phyloP scores from a whole-genome alignment of 2,113 vertebrate species.

The Lycaon pictus region DNA sequence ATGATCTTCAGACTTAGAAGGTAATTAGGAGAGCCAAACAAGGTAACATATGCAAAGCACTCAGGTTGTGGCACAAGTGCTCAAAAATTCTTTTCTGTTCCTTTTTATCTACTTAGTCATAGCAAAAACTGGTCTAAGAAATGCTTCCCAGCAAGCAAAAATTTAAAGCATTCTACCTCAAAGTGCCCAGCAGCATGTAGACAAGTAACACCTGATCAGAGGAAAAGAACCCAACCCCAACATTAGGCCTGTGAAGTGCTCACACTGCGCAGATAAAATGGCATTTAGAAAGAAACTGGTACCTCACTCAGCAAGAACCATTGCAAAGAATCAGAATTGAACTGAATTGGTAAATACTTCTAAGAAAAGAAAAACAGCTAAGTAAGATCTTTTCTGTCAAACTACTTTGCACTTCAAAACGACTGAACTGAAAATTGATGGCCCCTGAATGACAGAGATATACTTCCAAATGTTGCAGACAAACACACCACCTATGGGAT shows the following conservation, averaged over 20 bases:
- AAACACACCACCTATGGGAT: not conserved
- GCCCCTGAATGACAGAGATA: not conserved
- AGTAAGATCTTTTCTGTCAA: not conserved
- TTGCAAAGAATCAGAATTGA: not conserved
- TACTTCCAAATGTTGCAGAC: not conserved
- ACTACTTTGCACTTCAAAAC: not conserved
- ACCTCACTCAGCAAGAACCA: not conserved
- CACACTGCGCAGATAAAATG: not conserved
- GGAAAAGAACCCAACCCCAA: fast-evolving
- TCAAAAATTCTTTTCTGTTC: not conserved
- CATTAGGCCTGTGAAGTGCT: not conserved
- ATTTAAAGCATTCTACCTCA: not conserved
- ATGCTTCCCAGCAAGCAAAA: not conserved
- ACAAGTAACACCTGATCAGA: not conserved
- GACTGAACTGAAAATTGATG: not conserved
- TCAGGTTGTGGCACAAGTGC: not conserved
- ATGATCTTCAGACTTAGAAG: not conserved
- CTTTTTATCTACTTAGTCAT: not conserved
- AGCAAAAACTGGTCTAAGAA: not conserved
- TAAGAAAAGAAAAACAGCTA: not conserved
- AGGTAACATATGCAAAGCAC: not conserved
- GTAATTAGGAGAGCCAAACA: not conserved
- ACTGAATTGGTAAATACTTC: not conserved
- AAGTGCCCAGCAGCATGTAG: not conserved
- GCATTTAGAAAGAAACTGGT: not conserved